phyloP scores from a whole-genome alignment of 1,140 invertebrate species.

The Whitmania pigra region DNA sequence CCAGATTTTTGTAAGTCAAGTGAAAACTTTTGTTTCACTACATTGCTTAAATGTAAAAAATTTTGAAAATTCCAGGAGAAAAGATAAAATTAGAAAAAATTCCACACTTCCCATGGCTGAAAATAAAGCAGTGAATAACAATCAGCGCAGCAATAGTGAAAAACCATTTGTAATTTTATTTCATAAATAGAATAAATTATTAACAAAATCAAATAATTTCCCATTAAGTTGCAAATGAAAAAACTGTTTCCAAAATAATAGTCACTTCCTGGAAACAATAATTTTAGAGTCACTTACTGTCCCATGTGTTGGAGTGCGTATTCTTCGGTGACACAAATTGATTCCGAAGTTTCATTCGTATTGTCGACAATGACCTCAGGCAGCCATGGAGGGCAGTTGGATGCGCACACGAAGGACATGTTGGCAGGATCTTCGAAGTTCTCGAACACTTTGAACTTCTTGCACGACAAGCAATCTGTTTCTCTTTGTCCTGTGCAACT shows the following conservation, averaged over 20 bases:
- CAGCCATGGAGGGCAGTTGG: slow-evolving; percentile 61
- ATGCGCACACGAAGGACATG: slow-evolving; percentile 66
- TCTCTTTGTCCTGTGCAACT: slow-evolving; percentile 62
- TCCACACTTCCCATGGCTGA: too few relatives aligned
- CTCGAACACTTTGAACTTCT: slow-evolving; percentile 68
- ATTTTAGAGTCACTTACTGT: slow-evolving; percentile 11
- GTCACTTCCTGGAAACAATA: neutral
- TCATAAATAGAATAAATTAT: neutral
- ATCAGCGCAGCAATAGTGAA: neutral
- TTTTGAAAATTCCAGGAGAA: too few relatives aligned
- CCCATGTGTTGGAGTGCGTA: neutral
- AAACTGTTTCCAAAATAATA: neutral
- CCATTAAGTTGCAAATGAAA: too few relatives aligned
- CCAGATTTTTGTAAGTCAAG: too few relatives aligned
- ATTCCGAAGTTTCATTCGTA: slow-evolving; percentile 15
- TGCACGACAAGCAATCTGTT: slow-evolving; percentile 66
- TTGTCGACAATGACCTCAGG: slow-evolving; percentile 51
- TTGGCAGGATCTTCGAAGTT: slow-evolving; percentile 28
- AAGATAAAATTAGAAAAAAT: too few relatives aligned
- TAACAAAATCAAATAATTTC: neutral
- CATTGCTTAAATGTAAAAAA: neutral
- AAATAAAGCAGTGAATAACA: too few relatives aligned
- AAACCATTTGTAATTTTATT: neutral
- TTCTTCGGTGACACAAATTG: slow-evolving; percentile 16
- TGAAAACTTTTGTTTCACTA: neutral